Evolutionary conservation across 2,797 vertebrate species (phyloP).

Genomic region (Acipenser oxyrinchus): DNA sequence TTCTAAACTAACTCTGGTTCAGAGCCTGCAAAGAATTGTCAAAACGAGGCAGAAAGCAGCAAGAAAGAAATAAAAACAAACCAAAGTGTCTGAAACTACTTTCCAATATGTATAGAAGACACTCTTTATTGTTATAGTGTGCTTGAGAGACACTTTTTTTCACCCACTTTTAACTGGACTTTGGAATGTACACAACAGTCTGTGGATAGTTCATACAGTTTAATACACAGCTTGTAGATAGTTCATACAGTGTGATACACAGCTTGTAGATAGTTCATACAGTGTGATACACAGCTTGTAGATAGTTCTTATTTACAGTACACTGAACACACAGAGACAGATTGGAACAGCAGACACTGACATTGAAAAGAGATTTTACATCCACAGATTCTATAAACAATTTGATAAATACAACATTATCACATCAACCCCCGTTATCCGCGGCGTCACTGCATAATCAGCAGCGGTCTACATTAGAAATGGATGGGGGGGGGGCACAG

Average conservation of each 20-base stretch:
- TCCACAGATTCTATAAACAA: constrained; percentile 71
- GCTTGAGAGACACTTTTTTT: constrained; percentile 62
- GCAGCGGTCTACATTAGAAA: too few species aligned
- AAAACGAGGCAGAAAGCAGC: background rate
- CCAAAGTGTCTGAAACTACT: background rate
- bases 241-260: constrained; percentile 46
- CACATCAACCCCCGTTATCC: too few species aligned
- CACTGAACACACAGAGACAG: constrained; percentile 58
- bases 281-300: constrained; percentile 47
- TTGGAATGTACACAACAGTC: constrained; percentile 59
- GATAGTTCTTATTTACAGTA: constrained; percentile 61
- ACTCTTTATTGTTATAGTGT: constrained; percentile 74
- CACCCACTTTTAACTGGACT: constrained; percentile 69
- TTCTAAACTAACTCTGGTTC: too few species aligned
- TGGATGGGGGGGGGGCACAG: too few species aligned
- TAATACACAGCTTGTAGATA: too few species aligned
- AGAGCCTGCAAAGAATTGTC: too few species aligned
- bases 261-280: constrained; percentile 50
- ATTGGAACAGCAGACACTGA: constrained; percentile 59
- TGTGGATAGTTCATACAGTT: constrained; percentile 50
- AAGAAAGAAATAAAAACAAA: constrained; percentile 1
- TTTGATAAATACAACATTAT: constrained; percentile 73
- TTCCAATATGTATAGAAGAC: constrained; percentile 55
- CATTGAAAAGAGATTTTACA: constrained; percentile 67
- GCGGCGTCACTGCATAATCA: too few species aligned